Evolutionary conservation across 2,113 vertebrate genomes (phyloP), one percentile per base, ranked within the genome.

Genomic region (Coturnix japonica): DNA sequence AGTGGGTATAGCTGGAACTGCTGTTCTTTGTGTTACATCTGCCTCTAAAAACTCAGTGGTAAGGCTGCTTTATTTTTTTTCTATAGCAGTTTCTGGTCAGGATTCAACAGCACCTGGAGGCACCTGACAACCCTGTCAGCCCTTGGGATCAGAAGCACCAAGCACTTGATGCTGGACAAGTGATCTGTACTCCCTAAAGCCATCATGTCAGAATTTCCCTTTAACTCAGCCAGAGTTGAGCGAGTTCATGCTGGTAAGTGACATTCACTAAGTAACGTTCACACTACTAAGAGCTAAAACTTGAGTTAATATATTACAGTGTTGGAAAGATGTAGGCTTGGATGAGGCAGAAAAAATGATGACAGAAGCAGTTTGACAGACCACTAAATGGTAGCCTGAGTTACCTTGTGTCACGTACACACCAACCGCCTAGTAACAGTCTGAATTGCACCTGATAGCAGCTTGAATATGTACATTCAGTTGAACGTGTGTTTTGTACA

Each of bases 261-360:
- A 81, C 6, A 26, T 35, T 91, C 72, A 85, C 76, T n/a, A n/a
- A n/a, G 51, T 90, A 93, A 81, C 6, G 23, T 35, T 91, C 72
- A 85, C 76, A 16, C 70, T 70, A 31, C 26, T 95, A 91, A 91
- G 95, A 96, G 96, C 83, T 97, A 97, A 94, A 91, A 80, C 5
- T 4, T 78, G 74, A 95, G 89, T 89, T 95, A 80, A 88, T 91
- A 44, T 51, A 33, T 91, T 94, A 97, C 87, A 79, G 85, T 65
- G 93, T 59, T 86, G 56, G n/a, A 54, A 92, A 77, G 93, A 59
- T 46, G 41, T 30, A 67, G 67, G 80, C 93, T 77, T 51, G 56
- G 47, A 22, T 76, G 63, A 94, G 70, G 82, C 69, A 85, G 46
- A 91, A 85, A 25, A 41, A 47, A 59, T 26, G 87, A 54, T 67